Conservation (phyloP, 2,888 invertebrate genomes). For the Cephus pulcher region DNA sequence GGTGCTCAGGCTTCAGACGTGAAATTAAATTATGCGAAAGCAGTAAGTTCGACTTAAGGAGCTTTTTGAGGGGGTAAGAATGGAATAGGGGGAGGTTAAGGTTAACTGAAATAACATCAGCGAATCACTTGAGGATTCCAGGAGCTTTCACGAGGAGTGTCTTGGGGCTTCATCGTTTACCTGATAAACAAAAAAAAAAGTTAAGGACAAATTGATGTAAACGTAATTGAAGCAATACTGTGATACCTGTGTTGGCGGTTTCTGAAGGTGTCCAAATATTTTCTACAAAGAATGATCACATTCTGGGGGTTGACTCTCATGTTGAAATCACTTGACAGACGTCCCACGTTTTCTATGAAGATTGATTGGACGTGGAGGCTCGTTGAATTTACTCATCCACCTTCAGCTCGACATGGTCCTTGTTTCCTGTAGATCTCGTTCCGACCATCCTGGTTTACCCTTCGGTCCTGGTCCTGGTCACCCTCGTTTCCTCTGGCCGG, state of each 20-base stretch:
- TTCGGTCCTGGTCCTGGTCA: background rate
- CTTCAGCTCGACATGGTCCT: conserved; percentile 14
- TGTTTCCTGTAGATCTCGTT: background rate
- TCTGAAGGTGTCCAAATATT: background rate
- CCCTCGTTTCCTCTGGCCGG: conserved; percentile 26
- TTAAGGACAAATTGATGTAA: too few relatives aligned
- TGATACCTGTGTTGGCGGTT: background rate
- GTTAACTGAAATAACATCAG: background rate
- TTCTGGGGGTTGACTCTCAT: background rate
- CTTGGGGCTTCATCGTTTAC: too few relatives aligned
- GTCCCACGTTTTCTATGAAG: conserved; percentile 11
- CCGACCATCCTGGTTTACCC: background rate
- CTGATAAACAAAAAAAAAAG: too few relatives aligned
- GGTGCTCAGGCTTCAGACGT: background rate
- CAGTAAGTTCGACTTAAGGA: background rate
- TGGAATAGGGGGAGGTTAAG: background rate
- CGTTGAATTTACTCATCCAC: conserved; percentile 18
- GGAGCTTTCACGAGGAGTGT: background rate
- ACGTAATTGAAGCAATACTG: too few relatives aligned
- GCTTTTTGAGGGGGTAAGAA: background rate
- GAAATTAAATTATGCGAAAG: background rate
- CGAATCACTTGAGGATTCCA: background rate
- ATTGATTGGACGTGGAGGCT: conserved; percentile 29
- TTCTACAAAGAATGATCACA: background rate
- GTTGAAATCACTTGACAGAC: background rate